Conservation (phyloP, 2,113 vertebrate species). For the Ceyx melanurus region DNA sequence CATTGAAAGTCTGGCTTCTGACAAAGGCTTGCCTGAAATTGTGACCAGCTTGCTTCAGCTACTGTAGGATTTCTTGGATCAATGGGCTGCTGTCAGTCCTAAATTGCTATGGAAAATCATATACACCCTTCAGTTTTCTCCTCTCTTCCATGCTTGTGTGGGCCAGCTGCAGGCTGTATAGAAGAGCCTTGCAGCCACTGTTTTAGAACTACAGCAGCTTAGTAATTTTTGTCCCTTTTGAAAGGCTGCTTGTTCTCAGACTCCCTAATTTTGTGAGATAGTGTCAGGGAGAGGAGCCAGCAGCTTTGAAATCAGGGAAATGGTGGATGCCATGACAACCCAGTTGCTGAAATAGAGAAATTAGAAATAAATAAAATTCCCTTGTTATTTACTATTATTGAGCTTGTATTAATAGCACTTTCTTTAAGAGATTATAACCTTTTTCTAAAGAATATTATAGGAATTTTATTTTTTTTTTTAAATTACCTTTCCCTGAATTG, state of each 20-base stretch:
- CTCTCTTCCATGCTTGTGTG: not conserved
- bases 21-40: not conserved
- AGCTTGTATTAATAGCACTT: not conserved
- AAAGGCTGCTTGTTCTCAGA: not conserved
- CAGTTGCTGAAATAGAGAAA: not conserved
- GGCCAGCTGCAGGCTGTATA: conserved; percentile 4
- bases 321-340: conserved; percentile 14
- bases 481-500: not conserved
- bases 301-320: conserved; percentile 18
- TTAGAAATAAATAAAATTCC: not conserved
- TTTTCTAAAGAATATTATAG: not conserved
- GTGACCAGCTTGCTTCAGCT: not conserved
- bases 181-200: not conserved
- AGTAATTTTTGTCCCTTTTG: conserved; percentile 22
- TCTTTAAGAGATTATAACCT: not conserved
- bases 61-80: not conserved
- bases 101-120: not conserved
- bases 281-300: not conserved
- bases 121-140: not conserved
- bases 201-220: not conserved
- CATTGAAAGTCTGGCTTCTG: not conserved
- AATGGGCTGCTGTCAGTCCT: not conserved
- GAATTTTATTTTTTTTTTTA: not conserved
- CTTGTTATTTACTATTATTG: not conserved
- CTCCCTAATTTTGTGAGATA: not conserved